A percentile compares a stretch with the other conserved stretches of the same genome.
phyloP scores from a whole-genome alignment of 2,888 invertebrate genomes.

The Marronus borbonicus region DNA sequence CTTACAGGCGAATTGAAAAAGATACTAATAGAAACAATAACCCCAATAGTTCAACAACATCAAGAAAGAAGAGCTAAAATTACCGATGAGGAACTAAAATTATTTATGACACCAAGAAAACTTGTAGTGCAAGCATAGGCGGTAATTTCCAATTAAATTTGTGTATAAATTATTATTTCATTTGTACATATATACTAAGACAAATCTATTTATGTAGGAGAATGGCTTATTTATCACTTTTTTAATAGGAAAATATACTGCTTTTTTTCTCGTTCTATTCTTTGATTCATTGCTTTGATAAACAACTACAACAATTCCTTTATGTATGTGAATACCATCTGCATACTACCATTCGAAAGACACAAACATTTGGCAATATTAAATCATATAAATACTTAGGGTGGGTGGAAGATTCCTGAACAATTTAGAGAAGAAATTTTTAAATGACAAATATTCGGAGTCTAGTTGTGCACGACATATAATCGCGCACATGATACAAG shows the following conservation, averaged over 20 bases:
- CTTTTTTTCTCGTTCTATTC: not conserved
- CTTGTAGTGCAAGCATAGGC: slow-evolving; percentile 70
- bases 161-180: not conserved
- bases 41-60: slow-evolving; percentile 86
- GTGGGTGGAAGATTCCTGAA: too few relatives aligned
- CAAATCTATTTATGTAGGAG: not conserved
- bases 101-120: slow-evolving; percentile 89
- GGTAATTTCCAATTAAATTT: not conserved
- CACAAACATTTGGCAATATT: too few relatives aligned
- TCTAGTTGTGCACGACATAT: too few relatives aligned
- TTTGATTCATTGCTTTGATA: not conserved
- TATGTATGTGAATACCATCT: too few relatives aligned
- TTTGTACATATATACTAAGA: not conserved
- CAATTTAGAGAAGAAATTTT: too few relatives aligned
- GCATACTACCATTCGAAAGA: too few relatives aligned
- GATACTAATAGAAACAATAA: slow-evolving; percentile 85
- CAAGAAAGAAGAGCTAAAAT: slow-evolving; percentile 85
- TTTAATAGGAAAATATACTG: slow-evolving; percentile 13
- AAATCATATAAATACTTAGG: too few relatives aligned
- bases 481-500: too few relatives aligned
- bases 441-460: too few relatives aligned
- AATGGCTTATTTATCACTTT: slow-evolving; percentile 1
- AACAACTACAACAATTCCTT: not conserved
- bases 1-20: slow-evolving; percentile 97
- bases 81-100: slow-evolving; percentile 87